Conservation (phyloP, 1,140 invertebrate species). For the Dendroctonus valens region DNA sequence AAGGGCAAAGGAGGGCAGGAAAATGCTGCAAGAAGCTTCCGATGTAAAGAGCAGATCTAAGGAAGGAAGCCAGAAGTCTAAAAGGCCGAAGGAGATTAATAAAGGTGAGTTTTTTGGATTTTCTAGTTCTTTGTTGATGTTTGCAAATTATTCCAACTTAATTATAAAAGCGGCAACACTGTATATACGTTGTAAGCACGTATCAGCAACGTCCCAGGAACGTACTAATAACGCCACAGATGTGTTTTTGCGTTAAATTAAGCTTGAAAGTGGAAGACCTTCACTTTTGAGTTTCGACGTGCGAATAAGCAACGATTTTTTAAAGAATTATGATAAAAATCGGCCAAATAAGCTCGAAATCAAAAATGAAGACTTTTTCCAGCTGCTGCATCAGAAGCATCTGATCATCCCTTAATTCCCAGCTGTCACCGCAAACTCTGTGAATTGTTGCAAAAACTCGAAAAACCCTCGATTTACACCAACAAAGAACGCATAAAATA, state of each 20-base stretch:
- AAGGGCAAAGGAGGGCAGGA: slow-evolving; percentile 11
- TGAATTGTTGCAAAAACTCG: slow-evolving; percentile 26
- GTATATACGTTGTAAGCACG: slow-evolving; percentile 4
- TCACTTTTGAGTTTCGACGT: not conserved
- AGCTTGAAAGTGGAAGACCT: no score
- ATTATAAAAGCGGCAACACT: slow-evolving; percentile 23
- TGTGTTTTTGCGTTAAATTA: no score
- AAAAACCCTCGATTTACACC: slow-evolving; percentile 26
- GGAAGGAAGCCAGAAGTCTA: slow-evolving; percentile 2
- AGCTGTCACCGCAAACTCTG: no score
- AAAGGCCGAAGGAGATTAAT: not conserved
- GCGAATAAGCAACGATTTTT: not conserved
- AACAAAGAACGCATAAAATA: slow-evolving; percentile 36
- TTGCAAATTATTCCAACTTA: no score
- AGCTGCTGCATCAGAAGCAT: not conserved
- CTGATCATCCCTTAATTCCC: not conserved
- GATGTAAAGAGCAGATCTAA: not conserved
- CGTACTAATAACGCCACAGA: no score
- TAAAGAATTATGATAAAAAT: not conserved
- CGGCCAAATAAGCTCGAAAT: not conserved
- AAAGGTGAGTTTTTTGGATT: not conserved
- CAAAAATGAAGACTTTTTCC: not conserved
- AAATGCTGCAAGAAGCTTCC: not conserved
- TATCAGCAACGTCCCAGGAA: not conserved
- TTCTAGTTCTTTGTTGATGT: no score